Conservation (phyloP, 2,888 invertebrate genomes). For the Limenitis camilla region DNA sequence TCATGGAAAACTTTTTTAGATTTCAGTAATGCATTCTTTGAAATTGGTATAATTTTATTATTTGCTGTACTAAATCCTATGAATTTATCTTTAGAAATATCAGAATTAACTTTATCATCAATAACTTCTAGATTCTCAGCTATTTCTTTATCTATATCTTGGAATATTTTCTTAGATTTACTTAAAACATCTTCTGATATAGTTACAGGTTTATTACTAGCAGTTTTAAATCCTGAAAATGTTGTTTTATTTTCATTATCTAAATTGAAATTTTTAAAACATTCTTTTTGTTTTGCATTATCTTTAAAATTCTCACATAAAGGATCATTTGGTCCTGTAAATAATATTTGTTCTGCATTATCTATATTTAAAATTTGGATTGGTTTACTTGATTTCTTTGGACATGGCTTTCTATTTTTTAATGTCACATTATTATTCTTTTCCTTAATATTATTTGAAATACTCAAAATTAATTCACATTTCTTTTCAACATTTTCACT, state of each 20-base stretch:
- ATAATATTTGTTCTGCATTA: neutral
- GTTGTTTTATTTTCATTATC: neutral
- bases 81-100: neutral
- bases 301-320: neutral
- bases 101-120: neutral
- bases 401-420: neutral
- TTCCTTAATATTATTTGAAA: neutral
- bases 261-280: neutral
- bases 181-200: slow-evolving; percentile 36
- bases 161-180: slow-evolving; percentile 39
- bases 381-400: neutral
- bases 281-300: neutral
- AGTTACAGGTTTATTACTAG: slow-evolving; percentile 30
- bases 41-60: slow-evolving; percentile 35
- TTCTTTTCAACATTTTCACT: neutral
- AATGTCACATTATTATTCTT: neutral
- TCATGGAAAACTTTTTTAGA: slow-evolving; percentile 23
- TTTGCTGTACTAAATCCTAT: slow-evolving; percentile 34
- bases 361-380: no score
- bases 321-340: neutral
- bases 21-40: slow-evolving; percentile 31
- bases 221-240: slow-evolving; percentile 44
- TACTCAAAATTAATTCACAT: no score
- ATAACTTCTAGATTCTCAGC: neutral
- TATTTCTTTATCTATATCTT: slow-evolving; percentile 29